Conservation (phyloP, 2,797 vertebrate species). For the Chanos chanos region DNA sequence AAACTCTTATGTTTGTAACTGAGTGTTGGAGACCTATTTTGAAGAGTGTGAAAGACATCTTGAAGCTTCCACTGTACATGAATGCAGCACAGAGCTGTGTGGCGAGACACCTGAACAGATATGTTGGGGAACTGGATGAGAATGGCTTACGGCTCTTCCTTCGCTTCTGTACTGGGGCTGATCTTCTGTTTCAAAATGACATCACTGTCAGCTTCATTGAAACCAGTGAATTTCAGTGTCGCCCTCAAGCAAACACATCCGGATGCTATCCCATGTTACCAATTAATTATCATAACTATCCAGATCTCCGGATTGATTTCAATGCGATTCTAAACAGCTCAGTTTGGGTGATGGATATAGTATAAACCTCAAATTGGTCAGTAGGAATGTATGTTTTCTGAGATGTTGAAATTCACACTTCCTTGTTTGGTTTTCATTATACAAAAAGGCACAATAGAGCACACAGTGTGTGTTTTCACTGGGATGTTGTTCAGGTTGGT, state of each 20-base stretch:
- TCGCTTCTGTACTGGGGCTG: slow-evolving; percentile 29
- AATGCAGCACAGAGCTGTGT: slow-evolving; percentile 4
- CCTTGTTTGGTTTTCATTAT: too few species aligned
- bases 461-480: too few species aligned
- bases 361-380: neutral
- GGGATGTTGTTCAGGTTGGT: too few species aligned
- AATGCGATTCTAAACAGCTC: slow-evolving; percentile 19
- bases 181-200: slow-evolving; percentile 14
- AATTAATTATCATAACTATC: slow-evolving; percentile 28
- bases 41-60: slow-evolving; percentile 15
- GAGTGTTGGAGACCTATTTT: slow-evolving; percentile 36
- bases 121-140: slow-evolving; percentile 23
- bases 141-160: slow-evolving; percentile 23
- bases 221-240: slow-evolving; percentile 23
- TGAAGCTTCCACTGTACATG: slow-evolving; percentile 30
- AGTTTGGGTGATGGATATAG: slow-evolving; percentile 37
- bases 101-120: slow-evolving; percentile 26
- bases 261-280: slow-evolving; percentile 17
- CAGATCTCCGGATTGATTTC: slow-evolving; percentile 32
- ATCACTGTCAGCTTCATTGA: slow-evolving; percentile 24
- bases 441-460: too few species aligned
- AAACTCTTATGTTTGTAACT: slow-evolving; percentile 39
- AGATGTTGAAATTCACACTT: neutral
- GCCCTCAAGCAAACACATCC: slow-evolving; percentile 25
- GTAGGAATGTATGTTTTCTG: neutral